Evolutionary conservation across 2,888 invertebrate species (phyloP), one percentile per base, ranked within the genome.

Genomic region (Amphiduros pacificus): DNA sequence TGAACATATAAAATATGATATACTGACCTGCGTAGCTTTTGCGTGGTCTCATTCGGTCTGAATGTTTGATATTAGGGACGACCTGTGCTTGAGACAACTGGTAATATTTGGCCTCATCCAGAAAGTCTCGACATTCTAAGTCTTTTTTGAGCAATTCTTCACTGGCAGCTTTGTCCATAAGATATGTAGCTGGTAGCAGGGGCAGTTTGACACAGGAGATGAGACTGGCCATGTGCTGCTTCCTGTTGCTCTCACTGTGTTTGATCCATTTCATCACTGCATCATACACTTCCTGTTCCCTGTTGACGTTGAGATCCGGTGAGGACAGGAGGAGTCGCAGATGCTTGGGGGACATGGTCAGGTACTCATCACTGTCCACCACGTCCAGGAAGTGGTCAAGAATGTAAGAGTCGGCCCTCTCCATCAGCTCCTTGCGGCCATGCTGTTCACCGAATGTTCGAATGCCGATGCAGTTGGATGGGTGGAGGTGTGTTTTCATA

Each of bases 361-460:
- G 64, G 64, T 79, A 82, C 57, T 82, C 81, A 5, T 78, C 77
- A 27, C 73, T 73, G 29, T 74, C 69, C 0, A 72, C 66, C 27
- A 83, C 77, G 11, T 76, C 74, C 11, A 68, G 51, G 62, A 82
- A 82, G 60, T 81, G 73, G 28, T 77, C 78, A 41, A 73, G 66
- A 17, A 80, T 75, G 64, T 74, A 83, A 22, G 72, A 68, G 60
- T 81, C 77, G 3, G 81, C 75, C 51, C 74, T 74, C 63, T 73
- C 68, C 52, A 80, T 75, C 51, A 83, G 67, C 55, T 77, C 75
- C 44, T 68, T 66, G 14, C 78, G 74, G 41, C 81, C 81, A 69
- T 85, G 83, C 60, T 78, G 79, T 65, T 84, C 82, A 11, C 85
- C 84, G 68, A 85, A 84, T 32, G 78, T 77, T 49, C 81, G 77